These are phyloP conservation scores for Amphilophus citrinellus DNA, from an alignment of 2,113 vertebrate species.

Conservation along the genomic window DNA sequence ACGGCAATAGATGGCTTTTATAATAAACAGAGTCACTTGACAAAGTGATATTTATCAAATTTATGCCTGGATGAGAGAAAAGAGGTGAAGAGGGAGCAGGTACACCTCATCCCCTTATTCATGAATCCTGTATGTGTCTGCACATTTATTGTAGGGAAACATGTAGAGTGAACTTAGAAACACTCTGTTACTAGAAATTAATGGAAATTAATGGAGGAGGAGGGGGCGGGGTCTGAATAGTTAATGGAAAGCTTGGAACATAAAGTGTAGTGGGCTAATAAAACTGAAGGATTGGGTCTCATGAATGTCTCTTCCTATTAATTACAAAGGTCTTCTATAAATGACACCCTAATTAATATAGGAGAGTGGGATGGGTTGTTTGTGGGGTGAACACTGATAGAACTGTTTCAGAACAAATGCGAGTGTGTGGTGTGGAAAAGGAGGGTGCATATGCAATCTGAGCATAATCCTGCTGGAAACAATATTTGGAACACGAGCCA, in stretches of 20 bases:
- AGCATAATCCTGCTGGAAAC: conserved; percentile 12
- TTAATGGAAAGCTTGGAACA: conserved; percentile 27
- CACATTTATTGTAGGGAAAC: conserved; percentile 1
- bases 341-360: conserved; percentile 45
- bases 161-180: conserved; percentile 22
- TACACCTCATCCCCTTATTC: not conserved
- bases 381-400: not conserved
- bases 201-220: not conserved
- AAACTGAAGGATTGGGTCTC: conserved; percentile 7
- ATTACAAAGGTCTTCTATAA: conserved; percentile 1
- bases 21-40: conserved; percentile 34
- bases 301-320: not conserved
- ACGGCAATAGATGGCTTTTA: conserved; percentile 31
- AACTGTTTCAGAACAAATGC: conserved; percentile 9
- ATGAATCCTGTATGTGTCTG: not conserved
- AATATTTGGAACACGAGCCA: conserved; percentile 14
- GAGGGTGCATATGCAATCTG: not conserved
- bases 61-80: not conserved
- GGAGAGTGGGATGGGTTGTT: conserved; percentile 8
- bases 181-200: conserved; percentile 32
- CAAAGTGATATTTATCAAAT: conserved; percentile 48
- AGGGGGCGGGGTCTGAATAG: not conserved
- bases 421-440: not conserved
- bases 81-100: not conserved
- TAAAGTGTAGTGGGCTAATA: conserved; percentile 7